phyloP scores from a whole-genome alignment of 2,113 vertebrate genomes.

The Apeltes quadracus region DNA sequence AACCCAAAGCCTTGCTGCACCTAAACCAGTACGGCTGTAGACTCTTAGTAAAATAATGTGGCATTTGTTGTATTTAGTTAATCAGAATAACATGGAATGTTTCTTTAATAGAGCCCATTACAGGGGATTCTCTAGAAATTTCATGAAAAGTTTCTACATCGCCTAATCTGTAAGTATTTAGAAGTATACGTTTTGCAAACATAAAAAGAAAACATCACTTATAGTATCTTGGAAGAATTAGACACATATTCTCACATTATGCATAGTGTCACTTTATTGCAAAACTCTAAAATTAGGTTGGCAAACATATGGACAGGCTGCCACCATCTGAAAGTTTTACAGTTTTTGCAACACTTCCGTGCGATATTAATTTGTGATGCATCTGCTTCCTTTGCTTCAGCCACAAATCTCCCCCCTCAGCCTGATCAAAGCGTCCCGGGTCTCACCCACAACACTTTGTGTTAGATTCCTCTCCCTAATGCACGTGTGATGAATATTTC shows the following conservation, averaged over 20 bases:
- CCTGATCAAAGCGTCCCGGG: slow-evolving; percentile 53
- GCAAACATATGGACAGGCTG: slow-evolving; percentile 25
- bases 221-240: background rate
- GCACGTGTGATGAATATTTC: slow-evolving; percentile 80
- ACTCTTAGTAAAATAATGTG: background rate
- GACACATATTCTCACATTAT: slow-evolving; percentile 20
- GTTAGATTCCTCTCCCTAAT: slow-evolving; percentile 76
- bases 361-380: slow-evolving; percentile 64
- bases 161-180: background rate
- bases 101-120: background rate
- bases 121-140: background rate
- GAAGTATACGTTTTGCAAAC: background rate
- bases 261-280: slow-evolving; percentile 12
- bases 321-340: slow-evolving; percentile 57
- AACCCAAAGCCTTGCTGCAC: background rate
- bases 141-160: background rate
- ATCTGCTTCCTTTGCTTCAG: slow-evolving; percentile 63
- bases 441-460: slow-evolving; percentile 67
- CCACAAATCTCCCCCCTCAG: slow-evolving; percentile 36
- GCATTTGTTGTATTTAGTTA: background rate
- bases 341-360: slow-evolving; percentile 63
- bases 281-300: slow-evolving; percentile 24
- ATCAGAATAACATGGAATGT: background rate
- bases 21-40: background rate
- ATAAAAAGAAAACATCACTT: background rate